Evolutionary conservation across 2,888 invertebrate species (phyloP), one percentile per base, ranked within the genome.

Genomic region (Caenorhabditis auriculariae): DNA sequence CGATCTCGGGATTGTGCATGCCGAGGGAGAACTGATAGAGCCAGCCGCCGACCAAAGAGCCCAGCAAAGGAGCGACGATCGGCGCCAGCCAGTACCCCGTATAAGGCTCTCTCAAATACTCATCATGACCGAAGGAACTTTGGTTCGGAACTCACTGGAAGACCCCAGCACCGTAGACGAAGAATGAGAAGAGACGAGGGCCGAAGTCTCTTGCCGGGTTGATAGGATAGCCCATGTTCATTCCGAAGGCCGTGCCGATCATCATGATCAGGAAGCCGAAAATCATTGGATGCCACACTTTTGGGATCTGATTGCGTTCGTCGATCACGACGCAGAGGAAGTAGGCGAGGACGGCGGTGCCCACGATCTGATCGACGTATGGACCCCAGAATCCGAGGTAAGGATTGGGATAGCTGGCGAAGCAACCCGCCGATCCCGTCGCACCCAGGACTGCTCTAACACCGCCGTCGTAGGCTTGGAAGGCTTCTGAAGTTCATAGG

Each of bases 201-300:
- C 78, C 78, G 45, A 78, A 58, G 54, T 78, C 78, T 47, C 78
- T 64, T 5, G 69, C 69, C 19, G 66, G 66, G 47, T 70, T 70
- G 54, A 70, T 70, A 24, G 72, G 72, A 43, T 70, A 75, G 23
- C 75, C 75, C 24, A 73, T 48, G 48, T 74, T 73, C 62, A 72
- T 72, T 43, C 76, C 77, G 51, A 77, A 78, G 2, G 67, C 72
- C 17, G 66, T 66, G 42, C 77, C 76, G 47, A 78, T 72, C 66
- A 77, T 69, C 51, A 74, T 69, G 24, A 78, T 55, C 23, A 67
- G 57, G 38, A 72, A 59, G n/a, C 76, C 76, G 58, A 78, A 72
- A 48, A 69, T 59, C 51, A 66, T 48, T n/a, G 69, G 65, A 43
- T 69, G 69, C 61, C 59, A 62, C 24, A 64, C 60, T 48, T 69